These are phyloP conservation scores for Ammodytes marinus DNA, from an alignment of 2,113 vertebrate species.

Conservation along the genomic window DNA sequence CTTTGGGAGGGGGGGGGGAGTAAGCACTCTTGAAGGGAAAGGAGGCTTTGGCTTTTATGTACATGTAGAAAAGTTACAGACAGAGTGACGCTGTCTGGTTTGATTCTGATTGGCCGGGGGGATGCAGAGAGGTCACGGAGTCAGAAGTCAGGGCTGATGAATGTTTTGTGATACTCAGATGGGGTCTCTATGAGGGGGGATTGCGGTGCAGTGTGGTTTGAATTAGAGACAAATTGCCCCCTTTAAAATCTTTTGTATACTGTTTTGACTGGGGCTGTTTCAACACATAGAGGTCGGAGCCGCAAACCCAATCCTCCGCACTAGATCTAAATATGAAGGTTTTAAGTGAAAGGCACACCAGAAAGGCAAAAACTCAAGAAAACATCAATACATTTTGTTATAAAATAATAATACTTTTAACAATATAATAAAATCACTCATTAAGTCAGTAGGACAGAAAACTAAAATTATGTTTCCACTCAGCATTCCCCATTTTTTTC, in stretches of 20 bases:
- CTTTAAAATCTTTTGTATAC: conserved; percentile 25
- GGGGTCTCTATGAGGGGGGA: conserved; percentile 16
- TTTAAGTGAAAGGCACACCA: not conserved
- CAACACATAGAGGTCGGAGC: not conserved
- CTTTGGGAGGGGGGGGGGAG: not conserved
- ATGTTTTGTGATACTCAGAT: conserved; percentile 73
- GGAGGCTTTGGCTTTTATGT: conserved; percentile 70
- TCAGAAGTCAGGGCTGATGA: conserved; percentile 71
- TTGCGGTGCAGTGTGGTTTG: conserved; percentile 59
- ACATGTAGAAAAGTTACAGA: conserved; percentile 70
- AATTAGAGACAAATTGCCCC: conserved; percentile 69
- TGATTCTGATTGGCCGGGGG: conserved; percentile 70
- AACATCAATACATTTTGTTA: not conserved
- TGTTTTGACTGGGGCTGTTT: conserved; percentile 14
- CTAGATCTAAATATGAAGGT: not conserved
- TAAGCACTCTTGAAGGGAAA: conserved; percentile 42
- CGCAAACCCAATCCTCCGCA: not conserved
- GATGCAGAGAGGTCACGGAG: conserved; percentile 70
- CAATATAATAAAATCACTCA: not conserved
- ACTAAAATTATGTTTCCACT: not conserved
- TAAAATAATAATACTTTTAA: not conserved
- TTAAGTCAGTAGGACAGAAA: not conserved
- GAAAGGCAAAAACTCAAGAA: not conserved
- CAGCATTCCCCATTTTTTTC: not conserved
- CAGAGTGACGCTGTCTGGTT: conserved; percentile 74